Evolutionary conservation across 2,113 vertebrate genomes (phyloP).

Genomic region (Eretmochelys imbricata): DNA sequence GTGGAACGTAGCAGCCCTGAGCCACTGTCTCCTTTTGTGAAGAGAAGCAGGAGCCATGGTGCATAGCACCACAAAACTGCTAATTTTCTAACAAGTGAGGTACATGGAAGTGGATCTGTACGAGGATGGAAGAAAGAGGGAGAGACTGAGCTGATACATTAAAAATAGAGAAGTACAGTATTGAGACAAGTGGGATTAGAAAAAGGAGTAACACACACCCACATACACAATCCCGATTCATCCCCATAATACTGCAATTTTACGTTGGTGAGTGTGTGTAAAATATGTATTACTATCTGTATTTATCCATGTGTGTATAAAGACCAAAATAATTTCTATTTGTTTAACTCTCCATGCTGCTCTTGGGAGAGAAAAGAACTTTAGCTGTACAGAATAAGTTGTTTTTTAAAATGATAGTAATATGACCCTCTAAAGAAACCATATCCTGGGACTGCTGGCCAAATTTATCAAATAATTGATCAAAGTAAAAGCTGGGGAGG

Average conservation of each 20-base stretch:
- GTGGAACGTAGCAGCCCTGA: not conserved
- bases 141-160: rapidly evolving
- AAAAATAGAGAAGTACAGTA: not conserved
- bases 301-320: not conserved
- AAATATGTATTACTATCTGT: not conserved
- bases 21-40: not conserved
- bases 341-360: not conserved
- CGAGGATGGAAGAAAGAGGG: not conserved
- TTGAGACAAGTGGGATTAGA: not conserved
- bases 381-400: not conserved
- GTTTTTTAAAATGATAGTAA: not conserved
- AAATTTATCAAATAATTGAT: not conserved
- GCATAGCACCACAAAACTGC: not conserved
- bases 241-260: not conserved
- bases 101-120: not conserved
- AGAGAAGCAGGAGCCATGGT: not conserved
- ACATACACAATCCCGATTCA: not conserved
- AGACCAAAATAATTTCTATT: not conserved
- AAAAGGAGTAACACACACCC: not conserved
- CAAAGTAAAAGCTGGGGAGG: not conserved
- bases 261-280: not conserved
- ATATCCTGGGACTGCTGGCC: not conserved
- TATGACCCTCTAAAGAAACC: not conserved
- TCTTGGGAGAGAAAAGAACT: not conserved
- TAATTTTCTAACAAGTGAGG: not conserved